A percentile compares a stretch with the other conserved stretches of the same genome.
phyloP scores from a whole-genome alignment of 2,888 invertebrate species.

The Pediacus dermestoides region DNA sequence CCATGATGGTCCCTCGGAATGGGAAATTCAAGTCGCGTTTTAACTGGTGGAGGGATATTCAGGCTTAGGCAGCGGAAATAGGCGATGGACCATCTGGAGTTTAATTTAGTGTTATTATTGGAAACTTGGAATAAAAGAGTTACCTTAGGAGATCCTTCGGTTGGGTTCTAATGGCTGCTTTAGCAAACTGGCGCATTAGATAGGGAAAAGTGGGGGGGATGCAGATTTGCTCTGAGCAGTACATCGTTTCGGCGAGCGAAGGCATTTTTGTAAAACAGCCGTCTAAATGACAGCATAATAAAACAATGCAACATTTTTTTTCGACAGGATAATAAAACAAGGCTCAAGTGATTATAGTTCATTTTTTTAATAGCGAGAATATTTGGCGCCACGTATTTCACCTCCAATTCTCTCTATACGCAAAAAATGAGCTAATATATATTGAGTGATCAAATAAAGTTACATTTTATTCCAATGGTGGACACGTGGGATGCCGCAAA shows the following conservation, averaged over 20 bases:
- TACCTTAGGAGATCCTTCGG: constrained; percentile 74
- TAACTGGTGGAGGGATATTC: constrained; percentile 76
- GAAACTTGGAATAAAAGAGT: constrained; percentile 17
- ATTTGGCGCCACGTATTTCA: no score
- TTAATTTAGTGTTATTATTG: neutral
- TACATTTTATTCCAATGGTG: constrained; percentile 66
- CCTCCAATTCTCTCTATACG: no score
- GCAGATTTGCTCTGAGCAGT: constrained; percentile 77
- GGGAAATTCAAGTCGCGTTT: constrained; percentile 72
- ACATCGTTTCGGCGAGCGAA: constrained; percentile 66
- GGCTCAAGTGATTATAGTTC: no score
- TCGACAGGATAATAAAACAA: no score
- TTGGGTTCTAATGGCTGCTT: constrained; percentile 88
- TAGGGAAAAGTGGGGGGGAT: constrained; percentile 80
- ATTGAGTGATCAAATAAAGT: no score
- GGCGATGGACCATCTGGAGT: constrained; percentile 70
- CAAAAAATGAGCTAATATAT: no score
- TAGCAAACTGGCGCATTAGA: constrained; percentile 81
- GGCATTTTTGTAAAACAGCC: constrained; percentile 57
- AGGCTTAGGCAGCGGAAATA: constrained; percentile 77
- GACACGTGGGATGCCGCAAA: constrained; percentile 65
- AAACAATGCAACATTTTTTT: no score
- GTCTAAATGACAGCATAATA: no score
- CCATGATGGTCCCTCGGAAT: constrained; percentile 66
- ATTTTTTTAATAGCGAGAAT: no score